These are phyloP conservation scores for Dendronephthya gigantea DNA, from an alignment of 64 coral and sea anemone species.

Conservation along the genomic window DNA sequence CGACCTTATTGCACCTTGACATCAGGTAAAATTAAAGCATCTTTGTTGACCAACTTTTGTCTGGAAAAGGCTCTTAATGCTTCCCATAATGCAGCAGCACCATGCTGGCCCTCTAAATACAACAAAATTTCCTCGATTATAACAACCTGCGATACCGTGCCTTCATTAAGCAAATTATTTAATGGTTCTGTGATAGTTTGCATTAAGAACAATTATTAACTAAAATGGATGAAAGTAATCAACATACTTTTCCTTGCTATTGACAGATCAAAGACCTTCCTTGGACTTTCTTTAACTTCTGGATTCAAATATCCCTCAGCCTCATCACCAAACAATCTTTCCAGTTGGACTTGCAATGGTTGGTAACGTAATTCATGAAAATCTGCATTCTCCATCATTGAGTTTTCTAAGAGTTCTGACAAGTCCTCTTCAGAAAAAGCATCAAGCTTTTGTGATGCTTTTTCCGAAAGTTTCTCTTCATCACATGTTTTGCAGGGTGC, in stretches of 20 bases:
- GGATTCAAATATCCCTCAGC: not conserved
- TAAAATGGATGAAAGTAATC: too few relatives aligned
- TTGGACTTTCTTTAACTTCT: not conserved
- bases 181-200: too few relatives aligned
- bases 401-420: not conserved
- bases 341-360: not conserved
- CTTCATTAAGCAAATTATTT: too few relatives aligned
- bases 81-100: constrained; percentile 66
- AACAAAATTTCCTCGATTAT: too few relatives aligned
- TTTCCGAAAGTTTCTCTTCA: not conserved
- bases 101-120: constrained; percentile 8
- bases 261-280: not conserved
- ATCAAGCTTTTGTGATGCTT: not conserved
- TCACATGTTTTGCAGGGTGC: not conserved
- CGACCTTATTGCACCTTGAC: constrained; percentile 54
- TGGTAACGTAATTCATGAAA: not conserved
- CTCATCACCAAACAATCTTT: not conserved
- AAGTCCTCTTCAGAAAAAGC: not conserved
- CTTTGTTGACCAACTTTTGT: constrained; percentile 61
- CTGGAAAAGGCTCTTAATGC: constrained; percentile 52
- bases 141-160: too few relatives aligned
- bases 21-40: constrained; percentile 55
- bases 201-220: too few relatives aligned
- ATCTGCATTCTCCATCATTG: not conserved
- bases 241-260: not conserved